Percentiles rank a stretch among this genome's conserved stretches.
Conservation (phyloP, 2,113 vertebrate genomes). For the Steatornis caripensis region DNA sequence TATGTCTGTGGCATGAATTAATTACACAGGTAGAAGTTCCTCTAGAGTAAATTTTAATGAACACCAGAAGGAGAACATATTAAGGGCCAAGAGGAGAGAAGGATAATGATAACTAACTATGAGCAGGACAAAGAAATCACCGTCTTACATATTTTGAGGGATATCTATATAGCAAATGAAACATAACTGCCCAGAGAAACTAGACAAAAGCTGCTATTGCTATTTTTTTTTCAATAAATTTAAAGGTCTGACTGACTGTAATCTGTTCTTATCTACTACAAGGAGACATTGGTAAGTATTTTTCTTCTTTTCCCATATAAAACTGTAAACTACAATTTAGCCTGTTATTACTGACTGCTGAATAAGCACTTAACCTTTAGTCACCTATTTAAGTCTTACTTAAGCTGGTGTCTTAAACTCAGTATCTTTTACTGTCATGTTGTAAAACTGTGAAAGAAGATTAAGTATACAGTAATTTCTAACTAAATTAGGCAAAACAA, state of each 20-base stretch:
- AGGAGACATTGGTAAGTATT: background rate
- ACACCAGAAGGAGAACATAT: background rate
- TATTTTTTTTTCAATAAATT: background rate
- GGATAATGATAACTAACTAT: background rate
- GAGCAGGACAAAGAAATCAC: background rate
- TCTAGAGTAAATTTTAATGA: background rate
- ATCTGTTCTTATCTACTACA: background rate
- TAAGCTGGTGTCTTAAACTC: background rate
- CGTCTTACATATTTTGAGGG: background rate
- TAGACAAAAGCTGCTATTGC: background rate
- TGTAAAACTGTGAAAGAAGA: background rate
- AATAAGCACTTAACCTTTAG: conserved; percentile 44
- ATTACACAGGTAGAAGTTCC: background rate
- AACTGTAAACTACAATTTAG: background rate
- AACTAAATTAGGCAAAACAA: background rate
- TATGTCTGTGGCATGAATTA: background rate
- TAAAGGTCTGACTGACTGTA: background rate
- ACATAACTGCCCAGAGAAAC: background rate
- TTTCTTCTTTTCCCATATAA: background rate
- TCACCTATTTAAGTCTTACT: background rate
- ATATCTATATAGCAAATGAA: background rate
- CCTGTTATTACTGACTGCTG: background rate
- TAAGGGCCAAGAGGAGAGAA: background rate
- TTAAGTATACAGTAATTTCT: background rate
- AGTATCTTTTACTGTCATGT: background rate